Conservation (phyloP, 2,113 vertebrate species). For the Grus americana region DNA sequence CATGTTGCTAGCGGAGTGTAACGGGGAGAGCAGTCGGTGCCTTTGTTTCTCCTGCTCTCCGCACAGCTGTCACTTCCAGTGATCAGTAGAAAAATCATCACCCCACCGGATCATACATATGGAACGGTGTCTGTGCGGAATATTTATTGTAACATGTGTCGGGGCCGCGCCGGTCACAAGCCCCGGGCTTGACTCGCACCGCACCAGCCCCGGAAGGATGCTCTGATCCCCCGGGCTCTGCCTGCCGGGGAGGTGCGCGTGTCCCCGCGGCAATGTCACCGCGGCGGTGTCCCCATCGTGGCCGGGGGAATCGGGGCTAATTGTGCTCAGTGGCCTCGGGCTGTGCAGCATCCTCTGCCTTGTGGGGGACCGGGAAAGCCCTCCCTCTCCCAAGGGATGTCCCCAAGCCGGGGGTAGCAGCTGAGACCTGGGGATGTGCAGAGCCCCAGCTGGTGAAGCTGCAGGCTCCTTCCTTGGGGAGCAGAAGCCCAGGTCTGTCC, state of each 20-base stretch:
- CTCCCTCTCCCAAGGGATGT: neutral
- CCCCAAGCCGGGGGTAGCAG: neutral
- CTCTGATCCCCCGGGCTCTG: neutral
- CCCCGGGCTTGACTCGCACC: neutral
- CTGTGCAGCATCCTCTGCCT: neutral
- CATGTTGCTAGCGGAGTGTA: conserved; percentile 60
- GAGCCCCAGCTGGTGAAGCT: neutral
- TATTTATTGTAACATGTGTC: conserved; percentile 75
- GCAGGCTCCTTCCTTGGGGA: neutral
- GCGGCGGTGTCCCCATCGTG: fast-evolving
- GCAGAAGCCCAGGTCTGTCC: neutral
- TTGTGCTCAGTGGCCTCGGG: neutral
- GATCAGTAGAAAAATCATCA: conserved; percentile 77
- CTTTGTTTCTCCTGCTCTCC: conserved; percentile 66
- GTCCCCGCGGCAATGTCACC: neutral
- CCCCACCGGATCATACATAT: conserved; percentile 78
- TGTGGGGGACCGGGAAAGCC: fast-evolving
- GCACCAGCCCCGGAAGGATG: neutral
- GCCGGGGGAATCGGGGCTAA: neutral
- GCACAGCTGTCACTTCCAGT: conserved; percentile 79
- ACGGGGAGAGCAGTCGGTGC: conserved; percentile 62
- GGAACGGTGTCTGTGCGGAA: conserved; percentile 74
- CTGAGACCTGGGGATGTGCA: neutral
- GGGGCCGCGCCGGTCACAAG: neutral
- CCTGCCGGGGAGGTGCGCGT: neutral